Base-by-base conservation (phyloP, 1,140 invertebrate species). In the Aricia agestis region DNA sequence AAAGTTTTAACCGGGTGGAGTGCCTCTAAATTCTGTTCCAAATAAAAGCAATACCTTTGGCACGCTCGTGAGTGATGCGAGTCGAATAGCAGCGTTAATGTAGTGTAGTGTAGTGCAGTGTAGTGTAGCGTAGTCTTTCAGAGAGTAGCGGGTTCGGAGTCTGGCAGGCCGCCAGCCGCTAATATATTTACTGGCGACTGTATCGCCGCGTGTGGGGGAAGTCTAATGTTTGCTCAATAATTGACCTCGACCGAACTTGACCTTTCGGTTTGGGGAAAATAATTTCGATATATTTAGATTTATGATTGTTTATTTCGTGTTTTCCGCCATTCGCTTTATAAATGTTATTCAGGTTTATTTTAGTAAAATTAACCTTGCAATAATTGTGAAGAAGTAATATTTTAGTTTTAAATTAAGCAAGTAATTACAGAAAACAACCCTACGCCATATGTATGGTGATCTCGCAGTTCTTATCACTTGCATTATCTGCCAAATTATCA, bases 11-110 rank as follows among this genome's bases (percentile, higher is more conserved):
- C 45, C 45, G 13, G 45, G 45, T 15, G 11, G 13, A 15, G 11
- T 52, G 45, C 45, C 13, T 52, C 45, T 52, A 9, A 52, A 13
- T 13, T 11, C 45, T 15, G 45, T 9, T 15, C 9, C 11, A 52
- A 52, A 52, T 52, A 52, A 52, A 52, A 52, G 11, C 45, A 52
- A 52, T 52, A 52, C 45, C 45, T 52, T 52, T 52, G 45, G 45
- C 45, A 13, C 45, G 4, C 5, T 36, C 13, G 45, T 52, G 45
- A 52, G 45, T 52, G 45, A 52, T 52, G 45, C 4, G 45, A 52
- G 11, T 11, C 45, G 3, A 52, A 9, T 13, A 15, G 36, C 36
- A 36, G 36, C 45, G 45, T 52, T 13, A 52, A 4, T 15, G 45
- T 52, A 52, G 45, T 52, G 45, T 52, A 52, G 45, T 15, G 0